phyloP scores from a whole-genome alignment of 2,888 invertebrate genomes.

The Branchipolynoe longqiensis region DNA sequence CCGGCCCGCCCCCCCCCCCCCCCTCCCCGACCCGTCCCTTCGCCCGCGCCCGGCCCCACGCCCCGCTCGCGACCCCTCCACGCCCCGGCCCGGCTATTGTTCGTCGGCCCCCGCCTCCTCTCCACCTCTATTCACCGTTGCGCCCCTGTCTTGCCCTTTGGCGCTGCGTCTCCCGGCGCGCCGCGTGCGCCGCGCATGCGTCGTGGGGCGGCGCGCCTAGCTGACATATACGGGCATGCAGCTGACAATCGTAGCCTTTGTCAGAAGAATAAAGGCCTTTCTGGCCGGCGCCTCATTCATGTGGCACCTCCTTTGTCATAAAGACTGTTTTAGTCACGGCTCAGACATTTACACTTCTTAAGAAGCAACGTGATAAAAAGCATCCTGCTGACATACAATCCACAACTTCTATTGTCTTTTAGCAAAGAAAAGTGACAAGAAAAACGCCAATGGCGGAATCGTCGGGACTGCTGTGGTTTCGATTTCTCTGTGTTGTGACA shows the following conservation, averaged over 20 bases:
- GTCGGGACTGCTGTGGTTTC: constrained; percentile 3
- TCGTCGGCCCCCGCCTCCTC: too few species aligned
- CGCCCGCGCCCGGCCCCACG: too few species aligned
- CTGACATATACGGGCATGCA: background rate
- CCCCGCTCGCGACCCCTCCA: too few species aligned
- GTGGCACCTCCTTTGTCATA: constrained; percentile 31
- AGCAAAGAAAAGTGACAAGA: background rate
- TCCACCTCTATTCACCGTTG: too few species aligned
- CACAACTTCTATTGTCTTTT: background rate
- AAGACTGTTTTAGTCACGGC: background rate
- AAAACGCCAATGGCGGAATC: constrained; percentile 9
- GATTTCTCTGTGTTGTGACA: constrained; percentile 2
- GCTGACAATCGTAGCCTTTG: background rate
- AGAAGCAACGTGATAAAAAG: background rate
- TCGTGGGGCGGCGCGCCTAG: background rate
- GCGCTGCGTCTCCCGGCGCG: too few species aligned
- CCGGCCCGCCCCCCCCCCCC: too few species aligned
- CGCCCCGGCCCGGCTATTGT: too few species aligned
- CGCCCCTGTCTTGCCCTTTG: too few species aligned
- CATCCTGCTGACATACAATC: background rate
- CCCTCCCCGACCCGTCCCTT: too few species aligned
- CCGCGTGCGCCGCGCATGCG: constrained; percentile 19
- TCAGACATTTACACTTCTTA: constrained; percentile 7
- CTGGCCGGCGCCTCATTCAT: background rate
- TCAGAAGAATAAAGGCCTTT: constrained; percentile 3